Conservation (phyloP, 2,888 invertebrate species). For the Conistra vaccinii region DNA sequence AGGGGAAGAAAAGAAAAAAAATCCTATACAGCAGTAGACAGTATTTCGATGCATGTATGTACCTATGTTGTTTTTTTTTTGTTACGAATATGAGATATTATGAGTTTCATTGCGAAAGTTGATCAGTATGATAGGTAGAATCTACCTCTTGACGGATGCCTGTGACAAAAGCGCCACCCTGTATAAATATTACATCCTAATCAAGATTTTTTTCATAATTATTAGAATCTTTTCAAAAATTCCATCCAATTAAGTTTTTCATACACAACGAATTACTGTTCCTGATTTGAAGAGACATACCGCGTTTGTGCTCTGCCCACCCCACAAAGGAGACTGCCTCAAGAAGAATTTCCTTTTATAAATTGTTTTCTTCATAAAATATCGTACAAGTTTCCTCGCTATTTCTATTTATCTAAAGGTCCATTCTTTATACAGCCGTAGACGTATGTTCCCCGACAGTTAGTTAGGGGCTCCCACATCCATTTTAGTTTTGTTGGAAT, state of each 20-base stretch:
- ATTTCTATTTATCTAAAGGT: conserved; percentile 60
- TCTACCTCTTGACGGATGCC: too few species aligned
- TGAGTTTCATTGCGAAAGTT: too few species aligned
- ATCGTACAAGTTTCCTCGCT: conserved; percentile 50
- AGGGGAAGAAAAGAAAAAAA: too few species aligned
- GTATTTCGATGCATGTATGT: too few species aligned
- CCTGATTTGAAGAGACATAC: conserved; percentile 18
- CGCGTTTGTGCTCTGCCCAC: background rate
- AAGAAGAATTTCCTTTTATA: conserved; percentile 55
- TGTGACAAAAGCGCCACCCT: too few species aligned
- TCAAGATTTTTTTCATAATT: background rate
- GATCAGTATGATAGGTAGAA: too few species aligned
- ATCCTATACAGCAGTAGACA: too few species aligned
- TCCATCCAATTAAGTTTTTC: background rate
- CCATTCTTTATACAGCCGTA: conserved; percentile 59
- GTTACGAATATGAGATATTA: too few species aligned
- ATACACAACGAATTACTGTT: conserved; percentile 11
- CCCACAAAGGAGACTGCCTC: conserved; percentile 24
- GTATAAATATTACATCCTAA: background rate
- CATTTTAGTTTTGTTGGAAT: conserved; percentile 57
- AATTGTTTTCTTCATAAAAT: conserved; percentile 59
- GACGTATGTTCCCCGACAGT: conserved; percentile 57
- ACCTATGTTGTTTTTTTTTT: too few species aligned
- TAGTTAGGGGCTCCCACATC: conserved; percentile 57
- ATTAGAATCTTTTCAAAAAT: background rate